Evolutionary conservation across 2,888 invertebrate genomes (phyloP).

Genomic region (Campoletis raptor): DNA sequence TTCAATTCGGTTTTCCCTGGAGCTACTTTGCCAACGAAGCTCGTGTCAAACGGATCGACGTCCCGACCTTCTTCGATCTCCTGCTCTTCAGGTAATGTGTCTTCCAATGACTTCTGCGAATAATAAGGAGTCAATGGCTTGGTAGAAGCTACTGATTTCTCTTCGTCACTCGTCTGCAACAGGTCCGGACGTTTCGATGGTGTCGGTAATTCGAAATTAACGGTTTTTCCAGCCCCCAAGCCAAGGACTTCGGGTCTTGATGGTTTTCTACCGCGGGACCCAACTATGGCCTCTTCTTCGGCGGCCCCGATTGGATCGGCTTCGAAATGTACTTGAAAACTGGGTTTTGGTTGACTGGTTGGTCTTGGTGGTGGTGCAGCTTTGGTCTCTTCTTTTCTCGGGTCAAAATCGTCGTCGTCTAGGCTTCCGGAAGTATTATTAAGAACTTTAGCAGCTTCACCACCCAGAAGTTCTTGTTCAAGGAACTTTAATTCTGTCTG

Average conservation of each 20-base stretch:
- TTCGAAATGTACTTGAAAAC: conserved; percentile 71
- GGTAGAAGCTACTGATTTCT: conserved; percentile 86
- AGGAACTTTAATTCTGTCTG: conserved; percentile 92
- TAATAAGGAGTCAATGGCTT: conserved; percentile 95
- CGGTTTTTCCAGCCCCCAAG: conserved; percentile 83
- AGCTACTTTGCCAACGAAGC: conserved; percentile 86
- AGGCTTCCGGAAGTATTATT: conserved; percentile 84
- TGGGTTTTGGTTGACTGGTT: conserved; percentile 50
- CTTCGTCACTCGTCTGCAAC: conserved; percentile 87
- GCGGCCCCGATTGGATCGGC: conserved; percentile 49
- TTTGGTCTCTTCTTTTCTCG: conserved; percentile 85
- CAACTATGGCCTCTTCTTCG: background rate
- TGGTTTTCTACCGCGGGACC: conserved; percentile 83
- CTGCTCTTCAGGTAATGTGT: conserved; percentile 86
- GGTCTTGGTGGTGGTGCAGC: conserved; percentile 71
- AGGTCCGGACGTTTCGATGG: conserved; percentile 85
- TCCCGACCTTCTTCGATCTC: conserved; percentile 84
- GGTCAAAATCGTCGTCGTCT: conserved; percentile 94
- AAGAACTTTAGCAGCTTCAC: conserved; percentile 14
- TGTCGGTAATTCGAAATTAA: conserved; percentile 88
- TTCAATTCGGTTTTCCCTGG: conserved; percentile 87
- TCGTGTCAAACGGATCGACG: conserved; percentile 89
- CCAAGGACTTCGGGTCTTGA: conserved; percentile 88
- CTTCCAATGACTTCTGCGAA: conserved; percentile 86
- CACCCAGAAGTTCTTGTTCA: conserved; percentile 90